Evolutionary conservation across 2,888 invertebrate species (phyloP).

Genomic region (Uloborus plumipes): DNA sequence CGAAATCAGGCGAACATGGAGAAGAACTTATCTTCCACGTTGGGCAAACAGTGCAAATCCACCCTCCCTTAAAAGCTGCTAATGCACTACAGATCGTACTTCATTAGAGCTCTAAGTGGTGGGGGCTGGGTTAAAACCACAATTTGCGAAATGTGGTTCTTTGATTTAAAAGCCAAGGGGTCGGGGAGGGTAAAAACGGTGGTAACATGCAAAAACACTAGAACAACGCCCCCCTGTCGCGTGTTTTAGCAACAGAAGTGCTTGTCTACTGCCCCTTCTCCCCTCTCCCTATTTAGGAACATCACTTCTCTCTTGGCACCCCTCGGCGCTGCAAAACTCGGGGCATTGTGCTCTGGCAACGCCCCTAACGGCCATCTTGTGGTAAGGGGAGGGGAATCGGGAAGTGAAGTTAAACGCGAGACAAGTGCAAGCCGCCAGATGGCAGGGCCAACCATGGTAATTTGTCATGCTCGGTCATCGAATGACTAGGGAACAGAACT

Average conservation of each 20-base stretch:
- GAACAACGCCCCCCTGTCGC: slow-evolving; percentile 18
- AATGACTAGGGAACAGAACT: too few species aligned
- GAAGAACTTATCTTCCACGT: too few species aligned
- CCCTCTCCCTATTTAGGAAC: slow-evolving; percentile 28
- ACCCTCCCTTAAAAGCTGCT: slow-evolving; percentile 45
- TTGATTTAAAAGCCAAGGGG: slow-evolving; percentile 2
- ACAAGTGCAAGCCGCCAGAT: too few species aligned
- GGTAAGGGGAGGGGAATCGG: too few species aligned
- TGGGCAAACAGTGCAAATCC: not conserved
- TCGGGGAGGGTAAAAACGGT: slow-evolving; percentile 10
- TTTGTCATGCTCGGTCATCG: too few species aligned
- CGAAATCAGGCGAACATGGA: too few species aligned
- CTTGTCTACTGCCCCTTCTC: slow-evolving; percentile 3
- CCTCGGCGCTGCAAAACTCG: slow-evolving; percentile 23
- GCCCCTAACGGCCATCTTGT: too few species aligned
- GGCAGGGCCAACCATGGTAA: too few species aligned
- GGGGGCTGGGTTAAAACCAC: slow-evolving; percentile 19
- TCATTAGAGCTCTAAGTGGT: slow-evolving; percentile 47
- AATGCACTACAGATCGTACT: slow-evolving; percentile 44
- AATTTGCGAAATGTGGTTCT: not conserved
- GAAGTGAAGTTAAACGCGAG: too few species aligned
- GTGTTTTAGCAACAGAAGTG: slow-evolving; percentile 6
- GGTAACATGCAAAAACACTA: slow-evolving; percentile 56
- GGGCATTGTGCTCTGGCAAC: not conserved
- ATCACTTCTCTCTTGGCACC: slow-evolving; percentile 27